A percentile compares a stretch with the other conserved stretches of the same genome.
Conservation (phyloP, 2,888 invertebrate genomes). For the Ornithoptera alexandrae region DNA sequence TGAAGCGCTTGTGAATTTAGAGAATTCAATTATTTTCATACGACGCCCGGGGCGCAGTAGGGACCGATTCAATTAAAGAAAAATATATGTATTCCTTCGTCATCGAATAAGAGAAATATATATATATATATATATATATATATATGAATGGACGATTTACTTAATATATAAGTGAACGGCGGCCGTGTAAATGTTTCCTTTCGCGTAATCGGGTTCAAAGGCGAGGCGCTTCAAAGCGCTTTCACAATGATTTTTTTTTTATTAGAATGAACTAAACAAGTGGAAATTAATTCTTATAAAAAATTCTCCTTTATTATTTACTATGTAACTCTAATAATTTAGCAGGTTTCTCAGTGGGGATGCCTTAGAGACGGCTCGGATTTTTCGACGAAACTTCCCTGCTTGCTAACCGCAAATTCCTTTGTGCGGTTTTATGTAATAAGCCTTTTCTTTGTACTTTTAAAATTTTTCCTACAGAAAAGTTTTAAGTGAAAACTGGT, state of each 20-base stretch:
- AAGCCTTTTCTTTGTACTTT: conserved; percentile 4
- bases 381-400: conserved; percentile 16
- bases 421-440: conserved; percentile 12
- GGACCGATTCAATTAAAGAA: conserved; percentile 27
- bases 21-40: conserved; percentile 32
- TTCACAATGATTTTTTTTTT: background rate
- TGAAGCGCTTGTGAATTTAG: conserved; percentile 29
- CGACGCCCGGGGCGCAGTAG: conserved; percentile 23
- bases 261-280: background rate
- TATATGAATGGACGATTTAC: background rate
- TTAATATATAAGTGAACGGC: background rate
- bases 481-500: too few species aligned
- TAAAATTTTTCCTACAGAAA: background rate
- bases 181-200: background rate
- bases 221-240: too few species aligned
- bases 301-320: conserved; percentile 16
- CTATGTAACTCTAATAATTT: conserved; percentile 13
- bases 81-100: conserved; percentile 13
- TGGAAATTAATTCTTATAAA: conserved; percentile 7
- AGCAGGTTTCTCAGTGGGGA: conserved; percentile 18
- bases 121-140: too few species aligned
- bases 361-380: conserved; percentile 24
- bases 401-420: conserved; percentile 20
- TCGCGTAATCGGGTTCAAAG: too few species aligned
- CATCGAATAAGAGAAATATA: too few species aligned